Evolutionary conservation across 2,888 invertebrate genomes (phyloP), one percentile per base, ranked within the genome.

Genomic region (Ganaspis brasiliensis): DNA sequence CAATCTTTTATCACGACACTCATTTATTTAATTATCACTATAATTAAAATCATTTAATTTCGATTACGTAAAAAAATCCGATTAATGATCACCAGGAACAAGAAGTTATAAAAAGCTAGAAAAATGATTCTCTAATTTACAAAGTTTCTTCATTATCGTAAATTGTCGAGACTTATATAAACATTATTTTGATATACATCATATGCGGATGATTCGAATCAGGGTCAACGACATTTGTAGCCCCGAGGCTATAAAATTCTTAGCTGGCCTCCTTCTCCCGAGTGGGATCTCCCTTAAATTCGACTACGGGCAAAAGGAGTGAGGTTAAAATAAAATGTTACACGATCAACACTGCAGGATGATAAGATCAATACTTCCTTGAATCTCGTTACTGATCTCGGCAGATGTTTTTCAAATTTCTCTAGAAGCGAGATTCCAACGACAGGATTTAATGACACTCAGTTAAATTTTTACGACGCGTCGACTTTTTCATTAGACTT

Each of bases 331-430:
- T 31, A 9, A 57, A 59, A 59, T 59, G 31, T 59, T 59, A 35
- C 16, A 35, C 31, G 57, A 26, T 9, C 9, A 59, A 59, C 59
- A 31, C 16, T 31, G 31, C 59, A 59, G 16, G 9, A 16, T 16
- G 59, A 59, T 59, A 59, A 59, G 59, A 59, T 59, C 16, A n/a
- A 59, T 59, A 59, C 59, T 57, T 57, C 24, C 26, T 59, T 26
- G 31, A 59, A 59, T 59, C 31, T 16, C 59, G 10, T 59, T 59
- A 35, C 59, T 16, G 59, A 35, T 31, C 31, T 59, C 19, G 26
- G 59, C 16, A 31, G 59, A n/a, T 26, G 26, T 59, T 59, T 59
- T 59, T 59, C 31, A 26, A 10, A 59, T 59, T 59, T 59, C 31
- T 59, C 31, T 59, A 31, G n/a, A 59, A 31, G 12, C 57, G 31